Percentiles rank a stretch among this genome's conserved stretches.
These are phyloP conservation scores for Anser cygnoides DNA, from an alignment of 2,113 vertebrate species.

Conservation along the genomic window DNA sequence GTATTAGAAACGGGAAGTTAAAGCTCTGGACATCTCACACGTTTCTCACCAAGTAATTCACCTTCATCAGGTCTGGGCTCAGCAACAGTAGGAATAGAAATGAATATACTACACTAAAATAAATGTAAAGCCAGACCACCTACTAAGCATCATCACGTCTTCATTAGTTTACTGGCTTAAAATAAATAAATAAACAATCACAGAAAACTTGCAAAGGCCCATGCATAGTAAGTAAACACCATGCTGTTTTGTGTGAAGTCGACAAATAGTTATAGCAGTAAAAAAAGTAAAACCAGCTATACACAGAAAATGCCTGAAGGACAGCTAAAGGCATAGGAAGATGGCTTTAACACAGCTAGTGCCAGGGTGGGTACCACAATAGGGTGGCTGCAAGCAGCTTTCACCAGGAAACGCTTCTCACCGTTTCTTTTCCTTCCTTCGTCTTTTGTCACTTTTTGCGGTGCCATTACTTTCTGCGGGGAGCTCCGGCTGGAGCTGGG, in stretches of 20 bases:
- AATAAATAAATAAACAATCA: neutral
- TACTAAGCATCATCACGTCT: neutral
- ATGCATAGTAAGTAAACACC: neutral
- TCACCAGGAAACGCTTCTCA: conserved; percentile 73
- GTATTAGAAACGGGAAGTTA: neutral
- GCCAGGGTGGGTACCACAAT: neutral
- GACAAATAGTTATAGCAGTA: neutral
- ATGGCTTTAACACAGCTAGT: accelerated
- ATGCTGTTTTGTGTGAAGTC: neutral
- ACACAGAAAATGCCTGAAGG: neutral
- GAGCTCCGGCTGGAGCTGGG: conserved; percentile 85
- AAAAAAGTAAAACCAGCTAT: neutral
- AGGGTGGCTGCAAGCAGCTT: neutral
- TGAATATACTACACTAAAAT: neutral
- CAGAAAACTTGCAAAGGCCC: neutral
- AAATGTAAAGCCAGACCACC: neutral
- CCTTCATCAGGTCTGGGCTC: neutral
- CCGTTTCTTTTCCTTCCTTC: conserved; percentile 89
- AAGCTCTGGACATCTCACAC: neutral
- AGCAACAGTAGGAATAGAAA: conserved; percentile 2
- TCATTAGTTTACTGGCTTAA: neutral
- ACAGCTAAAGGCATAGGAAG: neutral
- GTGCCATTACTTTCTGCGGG: conserved; percentile 86
- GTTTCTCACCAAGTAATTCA: conserved; percentile 16
- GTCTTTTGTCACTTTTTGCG: conserved; percentile 91